phyloP scores from a whole-genome alignment of 2,113 vertebrate genomes.

The Ochotona princeps region DNA sequence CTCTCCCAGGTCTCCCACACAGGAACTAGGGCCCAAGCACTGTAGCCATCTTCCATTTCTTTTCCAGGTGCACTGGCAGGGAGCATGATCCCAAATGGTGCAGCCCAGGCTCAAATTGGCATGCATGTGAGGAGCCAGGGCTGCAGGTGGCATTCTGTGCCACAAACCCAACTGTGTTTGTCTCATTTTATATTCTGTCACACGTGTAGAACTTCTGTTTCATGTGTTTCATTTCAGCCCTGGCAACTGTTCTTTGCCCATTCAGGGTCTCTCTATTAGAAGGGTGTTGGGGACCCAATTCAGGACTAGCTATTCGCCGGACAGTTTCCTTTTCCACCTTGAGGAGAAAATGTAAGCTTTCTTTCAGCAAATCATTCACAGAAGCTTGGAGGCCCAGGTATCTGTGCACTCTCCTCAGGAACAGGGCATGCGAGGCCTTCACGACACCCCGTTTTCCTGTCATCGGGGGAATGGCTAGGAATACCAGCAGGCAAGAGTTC shows the following conservation, averaged over 20 bases:
- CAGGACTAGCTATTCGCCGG: background rate
- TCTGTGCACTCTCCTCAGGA: background rate
- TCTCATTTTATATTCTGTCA: background rate
- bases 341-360: slow-evolving; percentile 27
- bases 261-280: background rate
- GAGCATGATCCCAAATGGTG: too few species aligned
- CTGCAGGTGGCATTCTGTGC: too few species aligned
- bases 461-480: background rate
- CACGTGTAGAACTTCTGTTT: background rate
- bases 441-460: background rate
- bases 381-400: background rate
- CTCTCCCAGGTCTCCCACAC: too few species aligned
- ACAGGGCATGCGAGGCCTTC: background rate
- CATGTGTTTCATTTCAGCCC: background rate
- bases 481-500: background rate
- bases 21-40: too few species aligned
- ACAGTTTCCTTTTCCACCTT: background rate
- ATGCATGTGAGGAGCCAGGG: too few species aligned
- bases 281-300: background rate
- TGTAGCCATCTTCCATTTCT: too few species aligned
- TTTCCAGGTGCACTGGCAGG: too few species aligned
- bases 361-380: background rate
- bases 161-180: too few species aligned
- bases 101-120: too few species aligned
- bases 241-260: background rate